phyloP scores from a whole-genome alignment of 53 echinoderm and acorn worm species.

The Antedon mediterranea region DNA sequence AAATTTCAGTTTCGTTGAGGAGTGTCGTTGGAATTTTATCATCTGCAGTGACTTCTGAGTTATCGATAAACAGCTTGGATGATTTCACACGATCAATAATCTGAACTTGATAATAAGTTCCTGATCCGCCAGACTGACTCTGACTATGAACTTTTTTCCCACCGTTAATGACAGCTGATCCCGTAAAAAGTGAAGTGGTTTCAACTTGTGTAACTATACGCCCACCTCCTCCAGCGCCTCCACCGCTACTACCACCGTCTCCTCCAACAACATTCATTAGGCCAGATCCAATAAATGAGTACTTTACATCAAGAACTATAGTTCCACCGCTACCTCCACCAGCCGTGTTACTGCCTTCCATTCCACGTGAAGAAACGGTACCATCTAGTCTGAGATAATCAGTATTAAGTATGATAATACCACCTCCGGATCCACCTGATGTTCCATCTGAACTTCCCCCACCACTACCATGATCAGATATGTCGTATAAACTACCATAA shows the following conservation, averaged over 20 bases:
- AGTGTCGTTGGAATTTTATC: conserved; percentile 25
- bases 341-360: conserved; percentile 7
- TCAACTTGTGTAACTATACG: conserved; percentile 31
- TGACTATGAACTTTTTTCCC: conserved; percentile 17
- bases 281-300: conserved; percentile 47
- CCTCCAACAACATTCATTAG: conserved; percentile 35
- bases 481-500: conserved; percentile 59
- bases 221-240: conserved; percentile 86
- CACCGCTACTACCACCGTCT: conserved; percentile 29
- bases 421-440: conserved; percentile 59
- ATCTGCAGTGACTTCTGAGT: conserved; percentile 1
- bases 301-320: conserved; percentile 26
- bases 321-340: conserved; percentile 87
- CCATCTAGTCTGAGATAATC: conserved; percentile 50
- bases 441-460: conserved; percentile 39
- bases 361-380: conserved; percentile 41
- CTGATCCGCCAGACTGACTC: conserved; percentile 51
- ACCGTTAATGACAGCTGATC: conserved; percentile 38
- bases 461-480: conserved; percentile 66
- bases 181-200: conserved; percentile 36
- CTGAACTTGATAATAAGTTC: conserved; percentile 39
- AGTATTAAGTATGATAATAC: conserved; percentile 29
- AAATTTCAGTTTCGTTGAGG: conserved; percentile 41
- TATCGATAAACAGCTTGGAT: conserved; percentile 47
- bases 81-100: conserved; percentile 21